Base-by-base conservation (phyloP, 2,113 vertebrate genomes). In the Phylloscopus trochiloides region DNA sequence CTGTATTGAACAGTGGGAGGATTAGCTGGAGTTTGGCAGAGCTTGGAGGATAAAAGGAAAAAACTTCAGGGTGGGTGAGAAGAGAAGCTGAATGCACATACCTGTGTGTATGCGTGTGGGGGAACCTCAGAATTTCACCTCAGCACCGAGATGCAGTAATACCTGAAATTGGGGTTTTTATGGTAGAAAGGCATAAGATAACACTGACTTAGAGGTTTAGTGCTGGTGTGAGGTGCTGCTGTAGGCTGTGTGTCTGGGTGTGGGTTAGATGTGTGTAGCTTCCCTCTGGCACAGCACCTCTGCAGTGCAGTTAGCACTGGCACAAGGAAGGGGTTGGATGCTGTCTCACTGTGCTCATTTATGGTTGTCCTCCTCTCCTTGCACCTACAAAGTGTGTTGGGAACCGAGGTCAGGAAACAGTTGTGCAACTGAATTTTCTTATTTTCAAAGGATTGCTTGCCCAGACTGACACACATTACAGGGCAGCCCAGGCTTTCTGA, bases 11-110 rank as follows among this genome's bases (percentile, higher is more conserved):
- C 0, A 0, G 59, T 77, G 72, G 55, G 57, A 88, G 79, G 91
- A 96, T 96, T 97, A 91, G 55, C 34, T 86, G 57, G 59, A 84
- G 79, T 88, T 94, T 95, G 86, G 79, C 92, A 86, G 55, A 36
- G 51, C 59, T 63, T 55, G 47, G 59, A 71, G 43, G 21, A 48
- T 38, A 55, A 55, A 18, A 66, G 31, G 29, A 38, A 81, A 92
- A 83, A 62, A 55, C 1, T 9, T 86, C 20, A 25, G 48, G 21
- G 16, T 62, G 29, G 21, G n/a, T 47, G 47, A 51, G 61, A 86
- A 20, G 50, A 70, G 57, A 73, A 83, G 45, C 45, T 62, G 82
- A 58, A 58, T 54, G 62, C 25, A 61, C 14, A 6, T 70, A 66
- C 50, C 62, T 72, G 3, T 85, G 6, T 59, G 6, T 14, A 8